Evolutionary conservation across 2,113 vertebrate genomes (phyloP).

Genomic region (Pteruthius melanotis): DNA sequence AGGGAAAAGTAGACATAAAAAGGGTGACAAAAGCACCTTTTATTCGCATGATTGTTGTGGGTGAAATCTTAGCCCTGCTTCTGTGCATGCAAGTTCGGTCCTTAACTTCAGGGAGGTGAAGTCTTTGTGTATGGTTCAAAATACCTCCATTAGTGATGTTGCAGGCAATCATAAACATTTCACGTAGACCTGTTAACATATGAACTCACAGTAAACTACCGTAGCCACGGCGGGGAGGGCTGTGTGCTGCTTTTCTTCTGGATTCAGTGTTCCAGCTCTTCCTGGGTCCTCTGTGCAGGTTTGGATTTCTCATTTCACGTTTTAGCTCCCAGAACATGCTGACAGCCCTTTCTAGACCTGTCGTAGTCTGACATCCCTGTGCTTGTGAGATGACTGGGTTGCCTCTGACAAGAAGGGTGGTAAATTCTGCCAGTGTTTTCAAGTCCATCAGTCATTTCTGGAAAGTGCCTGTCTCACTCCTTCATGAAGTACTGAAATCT

Average conservation of each 20-base stretch:
- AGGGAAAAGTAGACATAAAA: not conserved
- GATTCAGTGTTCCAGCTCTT: not conserved
- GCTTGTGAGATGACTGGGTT: not conserved
- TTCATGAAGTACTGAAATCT: not conserved
- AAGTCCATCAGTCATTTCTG: not conserved
- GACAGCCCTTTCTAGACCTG: not conserved
- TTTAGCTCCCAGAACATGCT: not conserved
- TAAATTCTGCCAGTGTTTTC: not conserved
- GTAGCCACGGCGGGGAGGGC: rapidly evolving
- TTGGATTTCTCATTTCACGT: not conserved
- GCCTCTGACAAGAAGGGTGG: not conserved
- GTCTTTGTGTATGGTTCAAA: not conserved
- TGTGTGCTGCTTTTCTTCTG: not conserved
- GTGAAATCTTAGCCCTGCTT: not conserved
- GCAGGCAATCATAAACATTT: not conserved
- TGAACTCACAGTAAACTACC: not conserved
- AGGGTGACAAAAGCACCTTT: conserved; percentile 24
- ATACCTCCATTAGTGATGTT: not conserved
- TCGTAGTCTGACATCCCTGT: not conserved
- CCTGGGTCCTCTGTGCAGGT: not conserved
- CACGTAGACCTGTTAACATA: not conserved
- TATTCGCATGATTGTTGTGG: not conserved
- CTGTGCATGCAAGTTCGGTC: not conserved
- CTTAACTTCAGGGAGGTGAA: not conserved
- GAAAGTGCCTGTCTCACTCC: not conserved